phyloP scores from a whole-genome alignment of 2,888 invertebrate genomes.

The Taenaris catops region DNA sequence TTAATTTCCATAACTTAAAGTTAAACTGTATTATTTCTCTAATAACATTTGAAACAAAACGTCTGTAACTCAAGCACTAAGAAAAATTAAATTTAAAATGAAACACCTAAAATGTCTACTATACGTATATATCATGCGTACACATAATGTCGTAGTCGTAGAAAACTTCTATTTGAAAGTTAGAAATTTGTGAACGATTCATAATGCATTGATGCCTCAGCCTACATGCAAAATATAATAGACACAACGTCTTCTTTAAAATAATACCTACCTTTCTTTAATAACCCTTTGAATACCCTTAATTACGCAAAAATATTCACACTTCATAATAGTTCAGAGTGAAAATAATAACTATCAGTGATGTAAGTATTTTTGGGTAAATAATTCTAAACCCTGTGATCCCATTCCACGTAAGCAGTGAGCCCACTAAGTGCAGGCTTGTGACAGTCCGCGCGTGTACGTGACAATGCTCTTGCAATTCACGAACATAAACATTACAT shows the following conservation, averaged over 20 bases:
- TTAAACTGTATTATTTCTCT: not conserved
- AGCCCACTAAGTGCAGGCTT: conserved; percentile 65
- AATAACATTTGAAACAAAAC: not conserved
- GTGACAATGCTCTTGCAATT: conserved; percentile 57
- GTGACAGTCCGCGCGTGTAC: conserved; percentile 55
- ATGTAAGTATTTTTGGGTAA: conserved; percentile 53
- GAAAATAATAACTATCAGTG: conserved; percentile 7
- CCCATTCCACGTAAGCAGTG: conserved; percentile 74
- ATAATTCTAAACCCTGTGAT: conserved; percentile 38
- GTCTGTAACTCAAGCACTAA: conserved; percentile 18
- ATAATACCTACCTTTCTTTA: conserved; percentile 42
- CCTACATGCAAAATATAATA: conserved; percentile 66
- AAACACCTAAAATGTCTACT: conserved; percentile 17
- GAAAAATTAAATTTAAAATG: conserved; percentile 11
- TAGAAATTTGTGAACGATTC: conserved; percentile 14
- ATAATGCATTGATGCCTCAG: conserved; percentile 45
- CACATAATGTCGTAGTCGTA: conserved; percentile 17
- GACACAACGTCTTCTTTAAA: conserved; percentile 40
- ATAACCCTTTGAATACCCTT: conserved; percentile 15
- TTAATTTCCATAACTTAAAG: too few species aligned
- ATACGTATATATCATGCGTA: conserved; percentile 24
- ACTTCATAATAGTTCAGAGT: not conserved
- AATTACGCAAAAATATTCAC: conserved; percentile 51
- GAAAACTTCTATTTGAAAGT: conserved; percentile 11
- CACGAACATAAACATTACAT: conserved; percentile 48